phyloP scores from a whole-genome alignment of 1,140 invertebrate genomes.

The Listronotus bonariensis region DNA sequence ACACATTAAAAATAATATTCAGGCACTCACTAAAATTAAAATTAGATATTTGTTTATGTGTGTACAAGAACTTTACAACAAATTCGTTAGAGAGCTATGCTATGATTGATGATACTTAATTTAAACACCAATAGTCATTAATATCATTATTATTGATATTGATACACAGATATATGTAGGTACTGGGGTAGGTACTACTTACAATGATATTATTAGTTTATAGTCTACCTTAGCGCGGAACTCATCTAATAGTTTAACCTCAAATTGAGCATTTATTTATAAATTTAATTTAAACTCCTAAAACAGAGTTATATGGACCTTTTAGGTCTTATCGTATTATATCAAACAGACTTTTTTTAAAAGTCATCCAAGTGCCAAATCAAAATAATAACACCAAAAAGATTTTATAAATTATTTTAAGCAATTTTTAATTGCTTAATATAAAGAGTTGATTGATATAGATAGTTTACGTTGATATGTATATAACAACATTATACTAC shows the following conservation, averaged over 20 bases:
- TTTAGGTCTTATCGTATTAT: background rate
- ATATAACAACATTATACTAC: conserved; percentile 35
- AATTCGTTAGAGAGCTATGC: no score
- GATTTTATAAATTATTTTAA: background rate
- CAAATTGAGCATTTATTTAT: conserved; percentile 18
- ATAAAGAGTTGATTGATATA: conserved; percentile 19
- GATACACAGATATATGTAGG: no score
- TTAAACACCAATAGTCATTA: no score
- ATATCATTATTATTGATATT: no score
- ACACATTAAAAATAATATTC: no score
- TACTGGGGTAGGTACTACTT: no score
- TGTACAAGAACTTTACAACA: no score
- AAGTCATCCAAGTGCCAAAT: conserved; percentile 1
- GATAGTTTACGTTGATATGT: conserved; percentile 40
- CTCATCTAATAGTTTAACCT: conserved; percentile 11
- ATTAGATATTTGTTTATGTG: no score
- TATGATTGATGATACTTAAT: no score
- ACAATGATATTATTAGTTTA: no score
- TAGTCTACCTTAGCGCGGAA: no score
- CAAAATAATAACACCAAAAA: conserved; percentile 8
- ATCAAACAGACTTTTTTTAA: background rate
- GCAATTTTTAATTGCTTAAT: conserved; percentile 3
- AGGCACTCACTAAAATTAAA: no score
- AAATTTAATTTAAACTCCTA: conserved; percentile 22
- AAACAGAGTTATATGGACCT: conserved; percentile 19